Conservation (phyloP, 1,140 invertebrate species). For the Trypoxylus dichotomus region DNA sequence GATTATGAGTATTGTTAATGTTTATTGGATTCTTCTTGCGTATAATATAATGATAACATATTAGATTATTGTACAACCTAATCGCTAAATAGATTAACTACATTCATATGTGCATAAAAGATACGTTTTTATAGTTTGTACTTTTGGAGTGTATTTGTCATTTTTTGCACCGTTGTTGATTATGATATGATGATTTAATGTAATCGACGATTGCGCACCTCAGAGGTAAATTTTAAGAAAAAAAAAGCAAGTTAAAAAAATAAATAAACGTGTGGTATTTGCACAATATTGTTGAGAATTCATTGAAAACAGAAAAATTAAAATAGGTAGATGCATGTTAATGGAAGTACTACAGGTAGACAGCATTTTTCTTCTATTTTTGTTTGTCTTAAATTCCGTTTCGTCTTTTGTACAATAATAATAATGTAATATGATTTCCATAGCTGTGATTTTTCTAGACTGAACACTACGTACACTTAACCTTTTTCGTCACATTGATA, state of each 20-base stretch:
- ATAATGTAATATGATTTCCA: constrained; percentile 36
- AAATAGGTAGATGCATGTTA: too few species aligned
- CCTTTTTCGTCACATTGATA: neutral
- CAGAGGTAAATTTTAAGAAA: neutral
- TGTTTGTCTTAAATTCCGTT: neutral
- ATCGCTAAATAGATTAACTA: neutral
- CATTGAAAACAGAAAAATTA: neutral
- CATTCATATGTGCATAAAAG: neutral
- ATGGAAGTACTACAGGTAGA: neutral
- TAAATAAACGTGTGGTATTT: constrained; percentile 32
- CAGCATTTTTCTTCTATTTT: constrained; percentile 34
- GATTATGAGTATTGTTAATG: constrained; percentile 25
- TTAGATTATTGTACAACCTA: constrained; percentile 5
- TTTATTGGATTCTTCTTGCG: constrained; percentile 15
- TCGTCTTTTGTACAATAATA: constrained; percentile 10
- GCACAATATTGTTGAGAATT: constrained; percentile 39
- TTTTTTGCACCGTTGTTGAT: neutral
- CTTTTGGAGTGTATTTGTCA: constrained; percentile 7
- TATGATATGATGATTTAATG: neutral
- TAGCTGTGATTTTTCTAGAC: constrained; percentile 51
- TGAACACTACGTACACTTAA: constrained; percentile 37
- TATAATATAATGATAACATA: neutral
- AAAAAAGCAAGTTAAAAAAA: too few species aligned
- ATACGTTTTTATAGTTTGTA: constrained; percentile 17
- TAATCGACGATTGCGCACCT: neutral